Conservation (phyloP, 2,888 invertebrate species). For the Globia sparganii region DNA sequence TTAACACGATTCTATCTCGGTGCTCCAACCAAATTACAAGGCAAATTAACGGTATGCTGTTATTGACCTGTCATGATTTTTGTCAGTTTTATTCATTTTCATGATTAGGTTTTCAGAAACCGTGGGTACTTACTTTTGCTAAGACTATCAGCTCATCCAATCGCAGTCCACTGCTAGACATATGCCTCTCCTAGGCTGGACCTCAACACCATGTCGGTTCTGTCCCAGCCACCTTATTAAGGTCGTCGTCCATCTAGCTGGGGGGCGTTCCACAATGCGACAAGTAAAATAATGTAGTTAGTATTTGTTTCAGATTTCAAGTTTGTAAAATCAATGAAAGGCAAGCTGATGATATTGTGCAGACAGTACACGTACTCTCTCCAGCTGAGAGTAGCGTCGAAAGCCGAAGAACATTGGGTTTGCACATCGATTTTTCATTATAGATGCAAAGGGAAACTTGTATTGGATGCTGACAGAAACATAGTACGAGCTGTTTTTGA, state of each 20-base stretch:
- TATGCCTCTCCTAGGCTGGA: too few relatives aligned
- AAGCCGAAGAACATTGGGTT: constrained; percentile 10
- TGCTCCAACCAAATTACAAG: not conserved
- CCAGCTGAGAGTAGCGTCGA: not conserved
- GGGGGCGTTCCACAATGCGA: not conserved
- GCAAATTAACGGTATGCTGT: not conserved
- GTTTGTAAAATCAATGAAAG: constrained; percentile 6
- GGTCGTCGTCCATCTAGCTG: too few relatives aligned
- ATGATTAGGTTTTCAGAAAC: not conserved
- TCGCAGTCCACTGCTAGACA: too few relatives aligned
- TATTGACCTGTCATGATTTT: not conserved
- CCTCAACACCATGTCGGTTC: too few relatives aligned
- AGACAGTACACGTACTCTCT: not conserved
- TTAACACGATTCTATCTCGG: not conserved
- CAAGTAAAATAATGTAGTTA: not conserved
- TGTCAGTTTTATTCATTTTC: not conserved
- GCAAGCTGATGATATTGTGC: constrained; percentile 3
- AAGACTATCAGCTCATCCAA: not conserved
- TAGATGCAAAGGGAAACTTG: constrained; percentile 9
- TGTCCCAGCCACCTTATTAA: too few relatives aligned
- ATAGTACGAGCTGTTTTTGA: not conserved
- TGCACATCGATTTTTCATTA: constrained; percentile 11
- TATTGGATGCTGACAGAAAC: constrained; percentile 6
- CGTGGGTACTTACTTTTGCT: not conserved
- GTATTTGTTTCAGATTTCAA: constrained; percentile 13